Evolutionary conservation across 2,888 invertebrate genomes (phyloP).

Genomic region (Branchipolynoe longqiensis): DNA sequence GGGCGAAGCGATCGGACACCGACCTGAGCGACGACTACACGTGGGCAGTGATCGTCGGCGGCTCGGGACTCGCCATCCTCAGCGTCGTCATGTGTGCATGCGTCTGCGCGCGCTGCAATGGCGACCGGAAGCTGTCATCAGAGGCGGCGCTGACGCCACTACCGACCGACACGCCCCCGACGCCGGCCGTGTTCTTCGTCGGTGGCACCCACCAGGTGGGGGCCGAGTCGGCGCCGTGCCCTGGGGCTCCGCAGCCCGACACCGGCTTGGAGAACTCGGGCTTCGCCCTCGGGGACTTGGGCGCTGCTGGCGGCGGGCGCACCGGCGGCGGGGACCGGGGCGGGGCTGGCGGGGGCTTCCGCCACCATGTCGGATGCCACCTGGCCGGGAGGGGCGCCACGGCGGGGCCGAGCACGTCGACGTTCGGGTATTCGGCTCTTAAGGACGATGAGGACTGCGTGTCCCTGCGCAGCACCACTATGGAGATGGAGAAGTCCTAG

Average conservation of each 20-base stretch:
- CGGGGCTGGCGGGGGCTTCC: too few species aligned
- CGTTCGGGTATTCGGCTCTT: conserved; percentile 20
- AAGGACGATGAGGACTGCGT: conserved; percentile 45
- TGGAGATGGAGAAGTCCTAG: conserved; percentile 42
- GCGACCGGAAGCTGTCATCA: conserved; percentile 13
- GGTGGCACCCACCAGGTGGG: conserved; percentile 21
- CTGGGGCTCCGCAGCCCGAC: neutral
- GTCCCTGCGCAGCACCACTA: conserved; percentile 9
- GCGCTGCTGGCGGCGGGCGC: neutral
- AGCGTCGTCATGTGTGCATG: conserved; percentile 45
- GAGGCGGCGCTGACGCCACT: neutral
- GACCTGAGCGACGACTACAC: conserved; percentile 44
- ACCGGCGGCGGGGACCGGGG: neutral
- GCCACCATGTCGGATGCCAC: neutral
- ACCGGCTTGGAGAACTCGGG: conserved; percentile 35
- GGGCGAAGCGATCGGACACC: conserved; percentile 40
- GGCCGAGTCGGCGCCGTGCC: neutral
- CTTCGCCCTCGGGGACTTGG: conserved; percentile 34
- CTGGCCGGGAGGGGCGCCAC: neutral
- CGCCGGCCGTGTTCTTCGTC: conserved; percentile 47
- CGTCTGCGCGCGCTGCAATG: conserved; percentile 42
- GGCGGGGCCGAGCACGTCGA: neutral
- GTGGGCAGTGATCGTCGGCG: conserved; percentile 47
- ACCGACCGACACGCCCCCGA: conserved; percentile 15
- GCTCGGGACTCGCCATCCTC: conserved; percentile 41